phyloP scores from a whole-genome alignment of 2,888 invertebrate species.

The Lissonota sp. region DNA sequence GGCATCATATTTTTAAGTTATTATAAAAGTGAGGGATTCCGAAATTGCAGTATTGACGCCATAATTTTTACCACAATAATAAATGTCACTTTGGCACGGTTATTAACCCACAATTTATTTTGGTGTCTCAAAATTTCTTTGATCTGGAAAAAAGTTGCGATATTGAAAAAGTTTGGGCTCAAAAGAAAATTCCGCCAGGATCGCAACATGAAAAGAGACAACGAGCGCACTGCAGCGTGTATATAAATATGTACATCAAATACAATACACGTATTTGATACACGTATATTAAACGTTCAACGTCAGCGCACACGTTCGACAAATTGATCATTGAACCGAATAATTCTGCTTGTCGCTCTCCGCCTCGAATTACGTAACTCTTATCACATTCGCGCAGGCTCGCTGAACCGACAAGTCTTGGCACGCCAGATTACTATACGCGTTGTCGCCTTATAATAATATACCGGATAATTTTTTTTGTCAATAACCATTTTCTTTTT shows the following conservation, averaged over 20 bases:
- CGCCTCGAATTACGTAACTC: conserved; percentile 73
- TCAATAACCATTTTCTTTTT: no score
- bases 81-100: no score
- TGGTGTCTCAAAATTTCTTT: no score
- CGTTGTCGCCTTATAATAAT: conserved; percentile 46
- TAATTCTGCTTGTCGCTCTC: conserved; percentile 75
- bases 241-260: neutral
- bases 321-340: conserved; percentile 79
- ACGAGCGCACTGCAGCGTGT: neutral
- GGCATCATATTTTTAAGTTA: no score
- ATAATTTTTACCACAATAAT: no score
- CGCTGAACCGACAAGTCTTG: conserved; percentile 77
- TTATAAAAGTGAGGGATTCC: no score
- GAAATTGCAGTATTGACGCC: no score
- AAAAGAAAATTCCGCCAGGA: no score
- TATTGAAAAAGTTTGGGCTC: no score
- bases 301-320: conserved; percentile 68
- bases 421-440: conserved; percentile 54
- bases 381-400: conserved; percentile 69
- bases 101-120: no score
- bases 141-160: no score
- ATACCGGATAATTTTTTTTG: neutral
- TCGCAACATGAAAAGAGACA: neutral
- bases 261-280: neutral
- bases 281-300: conserved; percentile 58